Conservation (phyloP, 1,140 invertebrate species). For the Cotesia vestalis region DNA sequence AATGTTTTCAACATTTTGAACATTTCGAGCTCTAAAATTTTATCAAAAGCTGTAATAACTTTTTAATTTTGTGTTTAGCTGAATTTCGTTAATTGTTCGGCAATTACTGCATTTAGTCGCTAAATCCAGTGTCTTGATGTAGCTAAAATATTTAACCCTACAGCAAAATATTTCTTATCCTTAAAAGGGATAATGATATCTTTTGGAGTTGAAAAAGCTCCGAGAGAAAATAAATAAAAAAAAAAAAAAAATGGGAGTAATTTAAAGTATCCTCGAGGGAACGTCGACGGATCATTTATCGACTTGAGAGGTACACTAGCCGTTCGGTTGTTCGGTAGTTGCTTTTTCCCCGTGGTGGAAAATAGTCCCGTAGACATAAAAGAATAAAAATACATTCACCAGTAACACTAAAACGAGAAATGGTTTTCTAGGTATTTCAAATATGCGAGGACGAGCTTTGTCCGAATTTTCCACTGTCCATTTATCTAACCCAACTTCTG, state of each 20-base stretch:
- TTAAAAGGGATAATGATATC: slow-evolving; percentile 11
- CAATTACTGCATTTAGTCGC: too few species aligned
- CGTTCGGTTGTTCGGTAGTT: background rate
- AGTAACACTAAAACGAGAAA: slow-evolving; percentile 33
- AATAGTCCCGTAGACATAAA: slow-evolving; percentile 2
- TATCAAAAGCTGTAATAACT: slow-evolving; percentile 1
- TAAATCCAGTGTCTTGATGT: too few species aligned
- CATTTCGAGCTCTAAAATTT: background rate
- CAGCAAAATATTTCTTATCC: slow-evolving; percentile 9
- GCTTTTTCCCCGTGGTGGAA: slow-evolving; percentile 1
- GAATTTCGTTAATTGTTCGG: too few species aligned
- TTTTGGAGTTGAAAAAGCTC: background rate
- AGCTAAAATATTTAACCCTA: background rate
- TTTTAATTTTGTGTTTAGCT: too few species aligned
- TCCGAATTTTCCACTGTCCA: slow-evolving; percentile 55
- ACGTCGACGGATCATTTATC: slow-evolving; percentile 14
- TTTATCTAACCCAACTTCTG: slow-evolving; percentile 49
- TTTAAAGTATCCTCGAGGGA: slow-evolving; percentile 18
- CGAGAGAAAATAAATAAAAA: background rate
- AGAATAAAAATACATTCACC: too few species aligned
- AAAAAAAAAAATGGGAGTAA: slow-evolving; percentile 2
- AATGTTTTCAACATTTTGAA: slow-evolving; percentile 1
- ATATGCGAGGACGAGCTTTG: slow-evolving; percentile 54
- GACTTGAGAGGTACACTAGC: background rate
- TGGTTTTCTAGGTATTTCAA: slow-evolving; percentile 46